These are phyloP conservation scores for Mus spicilegus DNA, from an alignment of 2,113 vertebrate species.

Conservation along the genomic window DNA sequence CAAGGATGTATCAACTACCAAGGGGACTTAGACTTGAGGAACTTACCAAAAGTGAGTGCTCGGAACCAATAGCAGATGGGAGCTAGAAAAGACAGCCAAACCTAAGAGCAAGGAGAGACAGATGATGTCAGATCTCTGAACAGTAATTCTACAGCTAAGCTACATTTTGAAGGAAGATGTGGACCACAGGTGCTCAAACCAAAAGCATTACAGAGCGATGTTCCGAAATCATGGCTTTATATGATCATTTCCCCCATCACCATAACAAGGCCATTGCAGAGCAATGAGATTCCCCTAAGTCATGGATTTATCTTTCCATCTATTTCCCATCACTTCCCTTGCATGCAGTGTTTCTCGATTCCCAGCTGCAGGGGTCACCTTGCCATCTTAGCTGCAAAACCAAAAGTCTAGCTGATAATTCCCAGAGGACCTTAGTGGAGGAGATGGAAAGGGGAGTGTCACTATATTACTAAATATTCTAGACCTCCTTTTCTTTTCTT, in stretches of 20 bases:
- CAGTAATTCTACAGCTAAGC: background rate
- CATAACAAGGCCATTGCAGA: background rate
- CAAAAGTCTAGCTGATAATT: constrained; percentile 38
- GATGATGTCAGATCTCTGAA: background rate
- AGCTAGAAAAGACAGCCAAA: constrained; percentile 25
- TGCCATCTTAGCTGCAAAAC: constrained; percentile 54
- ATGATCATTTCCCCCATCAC: background rate
- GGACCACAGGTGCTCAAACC: background rate
- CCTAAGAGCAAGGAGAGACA: background rate
- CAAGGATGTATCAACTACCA: background rate
- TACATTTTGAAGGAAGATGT: constrained; percentile 9
- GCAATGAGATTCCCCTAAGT: background rate
- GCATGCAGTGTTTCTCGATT: background rate
- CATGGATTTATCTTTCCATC: background rate
- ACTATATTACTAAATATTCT: constrained; percentile 57
- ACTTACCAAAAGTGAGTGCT: background rate
- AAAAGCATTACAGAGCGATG: background rate
- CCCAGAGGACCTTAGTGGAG: constrained; percentile 42
- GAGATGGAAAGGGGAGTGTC: background rate
- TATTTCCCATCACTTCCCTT: constrained; percentile 9
- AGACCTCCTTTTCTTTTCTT: background rate
- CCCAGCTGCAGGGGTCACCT: constrained; percentile 51
- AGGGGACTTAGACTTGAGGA: background rate
- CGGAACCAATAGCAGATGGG: background rate
- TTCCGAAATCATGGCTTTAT: background rate